These are phyloP conservation scores for Pampus argenteus DNA, from an alignment of 2,797 vertebrate species.

Conservation along the genomic window DNA sequence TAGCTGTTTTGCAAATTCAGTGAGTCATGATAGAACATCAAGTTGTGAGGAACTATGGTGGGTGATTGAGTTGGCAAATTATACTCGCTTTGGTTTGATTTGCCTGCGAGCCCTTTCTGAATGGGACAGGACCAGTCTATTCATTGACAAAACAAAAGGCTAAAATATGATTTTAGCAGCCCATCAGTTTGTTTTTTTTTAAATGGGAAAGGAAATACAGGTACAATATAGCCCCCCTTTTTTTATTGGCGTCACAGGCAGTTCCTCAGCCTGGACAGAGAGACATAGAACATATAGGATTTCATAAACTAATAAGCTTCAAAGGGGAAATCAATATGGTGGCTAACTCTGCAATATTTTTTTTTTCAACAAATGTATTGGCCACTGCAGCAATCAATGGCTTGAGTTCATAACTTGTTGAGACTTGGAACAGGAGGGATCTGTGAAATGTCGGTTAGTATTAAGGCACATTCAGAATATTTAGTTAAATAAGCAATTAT, in stretches of 20 bases:
- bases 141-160: conserved; percentile 19
- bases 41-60: not conserved
- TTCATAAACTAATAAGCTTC: conserved; percentile 75
- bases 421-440: conserved; percentile 33
- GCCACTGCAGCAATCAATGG: conserved; percentile 53
- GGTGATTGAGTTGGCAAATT: conserved; percentile 32
- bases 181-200: conserved; percentile 11
- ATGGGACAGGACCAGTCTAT: conserved; percentile 18
- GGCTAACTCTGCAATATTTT: conserved; percentile 36
- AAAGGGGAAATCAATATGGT: conserved; percentile 69
- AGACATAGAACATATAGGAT: conserved; percentile 71
- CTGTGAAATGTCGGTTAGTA: conserved; percentile 47
- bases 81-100: conserved; percentile 19
- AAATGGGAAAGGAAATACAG: conserved; percentile 17
- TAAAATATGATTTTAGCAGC: not conserved
- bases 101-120: conserved; percentile 7
- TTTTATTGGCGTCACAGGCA: conserved; percentile 30
- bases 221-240: conserved; percentile 10
- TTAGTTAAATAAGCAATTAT: conserved; percentile 49
- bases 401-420: conserved; percentile 37
- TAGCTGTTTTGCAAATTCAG: conserved; percentile 11
- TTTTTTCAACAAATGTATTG: conserved; percentile 67
- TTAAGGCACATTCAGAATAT: conserved; percentile 32
- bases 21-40: not conserved
- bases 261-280: conserved; percentile 32